A percentile compares a stretch with the other conserved stretches of the same genome.
phyloP scores from a whole-genome alignment of 2,888 invertebrate species.

The Imbricaverruca yamaguchii region DNA sequence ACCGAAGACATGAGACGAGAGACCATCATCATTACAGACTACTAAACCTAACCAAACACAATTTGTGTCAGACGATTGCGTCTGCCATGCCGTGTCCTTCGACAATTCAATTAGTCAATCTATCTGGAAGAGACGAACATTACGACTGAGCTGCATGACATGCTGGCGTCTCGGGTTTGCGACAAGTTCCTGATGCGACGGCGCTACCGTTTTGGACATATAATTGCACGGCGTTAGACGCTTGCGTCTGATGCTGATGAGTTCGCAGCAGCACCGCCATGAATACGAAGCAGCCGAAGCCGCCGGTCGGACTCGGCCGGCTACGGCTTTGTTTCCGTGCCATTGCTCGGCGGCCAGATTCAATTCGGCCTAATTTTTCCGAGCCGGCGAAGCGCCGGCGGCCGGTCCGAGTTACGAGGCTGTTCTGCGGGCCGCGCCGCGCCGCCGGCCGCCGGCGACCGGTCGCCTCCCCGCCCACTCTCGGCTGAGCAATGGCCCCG shows the following conservation, averaged over 20 bases:
- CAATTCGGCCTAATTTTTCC: conserved; percentile 8
- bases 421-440: background rate
- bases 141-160: too few relatives aligned
- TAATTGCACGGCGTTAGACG: background rate
- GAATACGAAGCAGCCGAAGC: background rate
- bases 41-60: too few relatives aligned
- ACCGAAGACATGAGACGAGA: too few relatives aligned
- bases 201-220: background rate
- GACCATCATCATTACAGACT: too few relatives aligned
- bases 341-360: background rate
- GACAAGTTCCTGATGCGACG: background rate
- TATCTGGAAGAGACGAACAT: too few relatives aligned
- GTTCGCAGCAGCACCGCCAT: background rate
- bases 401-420: too few relatives aligned
- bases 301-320: background rate
- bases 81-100: too few relatives aligned
- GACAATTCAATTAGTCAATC: too few relatives aligned
- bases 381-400: background rate
- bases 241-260: conserved; percentile 14
- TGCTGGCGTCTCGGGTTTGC: background rate
- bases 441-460: background rate
- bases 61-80: too few relatives aligned
- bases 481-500: background rate
- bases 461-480: background rate
- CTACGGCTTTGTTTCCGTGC: background rate